These are phyloP conservation scores for Neosalanx taihuensis DNA, from an alignment of 2,797 vertebrate genomes.

Conservation along the genomic window DNA sequence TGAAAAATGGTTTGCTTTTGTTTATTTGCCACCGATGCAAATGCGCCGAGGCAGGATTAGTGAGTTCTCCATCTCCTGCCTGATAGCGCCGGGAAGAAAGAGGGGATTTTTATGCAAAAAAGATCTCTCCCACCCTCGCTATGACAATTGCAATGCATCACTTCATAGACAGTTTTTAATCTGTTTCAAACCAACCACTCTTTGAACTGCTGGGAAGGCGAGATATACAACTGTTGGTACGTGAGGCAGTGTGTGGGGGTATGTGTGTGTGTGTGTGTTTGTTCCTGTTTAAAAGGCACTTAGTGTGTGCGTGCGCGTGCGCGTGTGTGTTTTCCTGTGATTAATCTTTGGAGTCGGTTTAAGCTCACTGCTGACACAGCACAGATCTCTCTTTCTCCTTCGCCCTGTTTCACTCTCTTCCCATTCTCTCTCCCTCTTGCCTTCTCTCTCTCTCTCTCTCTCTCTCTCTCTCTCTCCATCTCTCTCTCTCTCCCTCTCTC, in stretches of 20 bases:
- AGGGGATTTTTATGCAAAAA: conserved; percentile 76
- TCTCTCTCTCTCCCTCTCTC: too few relatives aligned
- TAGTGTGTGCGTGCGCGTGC: conserved; percentile 13
- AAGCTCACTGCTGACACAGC: conserved; percentile 75
- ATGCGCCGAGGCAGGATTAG: conserved; percentile 75
- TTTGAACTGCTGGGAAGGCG: conserved; percentile 74
- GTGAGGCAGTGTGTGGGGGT: conserved; percentile 36
- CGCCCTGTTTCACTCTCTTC: conserved; percentile 27
- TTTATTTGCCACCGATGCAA: conserved; percentile 77
- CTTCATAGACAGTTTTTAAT: conserved; percentile 82
- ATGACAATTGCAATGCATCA: conserved; percentile 82
- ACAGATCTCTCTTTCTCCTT: conserved; percentile 56
- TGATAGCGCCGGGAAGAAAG: conserved; percentile 71
- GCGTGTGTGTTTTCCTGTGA: conserved; percentile 71
- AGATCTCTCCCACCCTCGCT: conserved; percentile 66
- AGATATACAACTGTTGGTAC: conserved; percentile 70
- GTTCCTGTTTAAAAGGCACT: neutral
- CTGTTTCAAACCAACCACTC: conserved; percentile 77
- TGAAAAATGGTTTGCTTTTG: conserved; percentile 74
- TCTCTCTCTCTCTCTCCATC: too few relatives aligned
- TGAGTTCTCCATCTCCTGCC: conserved; percentile 73
- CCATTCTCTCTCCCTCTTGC: too few relatives aligned
- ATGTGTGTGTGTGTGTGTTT: conserved; percentile 27
- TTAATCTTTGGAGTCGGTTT: conserved; percentile 76
- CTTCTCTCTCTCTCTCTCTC: too few relatives aligned